A percentile compares a stretch with the other conserved stretches of the same genome.
Evolutionary conservation across 1,140 invertebrate species (phyloP).

Genomic region (Venturia canescens): DNA sequence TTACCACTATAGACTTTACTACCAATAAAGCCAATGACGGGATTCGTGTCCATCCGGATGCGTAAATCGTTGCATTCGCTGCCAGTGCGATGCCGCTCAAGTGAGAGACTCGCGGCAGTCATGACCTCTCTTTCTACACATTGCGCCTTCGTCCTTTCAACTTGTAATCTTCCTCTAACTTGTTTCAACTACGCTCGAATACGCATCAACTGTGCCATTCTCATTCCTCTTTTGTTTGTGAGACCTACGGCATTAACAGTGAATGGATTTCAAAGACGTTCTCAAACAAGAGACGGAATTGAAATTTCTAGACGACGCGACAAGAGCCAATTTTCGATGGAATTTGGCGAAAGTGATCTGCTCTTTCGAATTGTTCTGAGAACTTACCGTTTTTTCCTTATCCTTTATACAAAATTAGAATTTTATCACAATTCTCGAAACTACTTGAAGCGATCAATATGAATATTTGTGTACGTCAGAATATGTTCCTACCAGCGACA

Average conservation of each 20-base stretch:
- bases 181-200: slow-evolving; percentile 28
- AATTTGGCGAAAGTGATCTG: not conserved
- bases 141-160: not conserved
- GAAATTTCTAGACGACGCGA: not conserved
- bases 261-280: slow-evolving; percentile 19
- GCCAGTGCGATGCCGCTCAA: slow-evolving; percentile 30
- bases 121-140: not conserved
- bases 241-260: slow-evolving; percentile 23
- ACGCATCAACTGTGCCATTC: slow-evolving; percentile 16
- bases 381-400: not conserved
- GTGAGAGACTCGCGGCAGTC: slow-evolving; percentile 47
- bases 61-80: slow-evolving; percentile 60
- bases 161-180: slow-evolving; percentile 7
- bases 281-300: slow-evolving; percentile 27
- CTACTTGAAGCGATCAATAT: too few relatives aligned
- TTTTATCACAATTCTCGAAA: too few relatives aligned
- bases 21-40: slow-evolving; percentile 68
- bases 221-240: slow-evolving; percentile 38
- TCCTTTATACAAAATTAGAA: too few relatives aligned
- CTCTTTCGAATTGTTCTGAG: not conserved
- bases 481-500: too few relatives aligned
- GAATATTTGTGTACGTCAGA: too few relatives aligned
- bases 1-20: slow-evolving; percentile 66
- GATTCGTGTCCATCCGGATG: slow-evolving; percentile 61
- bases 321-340: not conserved